A percentile compares a stretch with the other conserved stretches of the same genome.
Conservation (phyloP, 2,888 invertebrate genomes). For the Dynastes grantii region DNA sequence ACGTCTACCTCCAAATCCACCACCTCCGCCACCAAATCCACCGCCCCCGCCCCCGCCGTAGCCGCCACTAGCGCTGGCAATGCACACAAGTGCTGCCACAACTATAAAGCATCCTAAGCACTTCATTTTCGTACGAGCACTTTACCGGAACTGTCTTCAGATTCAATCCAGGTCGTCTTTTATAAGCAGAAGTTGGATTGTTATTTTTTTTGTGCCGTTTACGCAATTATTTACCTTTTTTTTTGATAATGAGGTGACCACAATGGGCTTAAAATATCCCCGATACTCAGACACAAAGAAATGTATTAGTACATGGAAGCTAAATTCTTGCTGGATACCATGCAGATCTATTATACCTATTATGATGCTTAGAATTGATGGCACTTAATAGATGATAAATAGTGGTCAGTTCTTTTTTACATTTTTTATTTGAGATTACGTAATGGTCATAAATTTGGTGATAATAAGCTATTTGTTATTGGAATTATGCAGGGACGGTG, state of each 20-base stretch:
- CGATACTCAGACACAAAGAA: not conserved
- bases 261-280: constrained; percentile 29
- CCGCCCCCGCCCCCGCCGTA: constrained; percentile 44
- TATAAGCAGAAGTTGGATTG: constrained; percentile 32
- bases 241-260: constrained; percentile 13
- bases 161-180: constrained; percentile 15
- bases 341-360: constrained; percentile 12
- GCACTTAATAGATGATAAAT: constrained; percentile 3
- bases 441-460: constrained; percentile 6
- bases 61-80: constrained; percentile 31
- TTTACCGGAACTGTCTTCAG: constrained; percentile 12
- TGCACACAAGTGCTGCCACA: constrained; percentile 21
- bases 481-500: constrained; percentile 8
- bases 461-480: constrained; percentile 20
- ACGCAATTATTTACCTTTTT: not conserved
- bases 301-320: constrained; percentile 9
- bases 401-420: not conserved
- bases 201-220: not conserved
- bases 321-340: not conserved
- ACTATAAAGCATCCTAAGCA: constrained; percentile 18
- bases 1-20: constrained; percentile 24
- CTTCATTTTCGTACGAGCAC: constrained; percentile 19
- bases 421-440: constrained; percentile 26
- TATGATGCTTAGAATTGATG: constrained; percentile 7
- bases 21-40: constrained; percentile 24